A percentile compares a stretch with the other conserved stretches of the same genome.
These are phyloP conservation scores for Leucopsar rothschildi DNA, from an alignment of 2,113 vertebrate species.

Conservation along the genomic window DNA sequence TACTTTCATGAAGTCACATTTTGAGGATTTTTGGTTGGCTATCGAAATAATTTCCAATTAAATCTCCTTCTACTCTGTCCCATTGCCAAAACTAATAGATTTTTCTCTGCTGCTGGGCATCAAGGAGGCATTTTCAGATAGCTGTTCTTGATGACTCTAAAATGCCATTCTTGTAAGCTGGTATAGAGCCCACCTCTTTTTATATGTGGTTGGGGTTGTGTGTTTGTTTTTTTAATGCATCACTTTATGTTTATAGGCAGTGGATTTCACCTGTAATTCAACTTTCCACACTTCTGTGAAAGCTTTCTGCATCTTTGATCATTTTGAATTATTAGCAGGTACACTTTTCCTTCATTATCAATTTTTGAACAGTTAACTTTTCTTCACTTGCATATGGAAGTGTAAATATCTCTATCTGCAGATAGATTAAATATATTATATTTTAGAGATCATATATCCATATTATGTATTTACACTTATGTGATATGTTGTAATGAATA, in stretches of 20 bases:
- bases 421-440: background rate
- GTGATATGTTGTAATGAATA: background rate
- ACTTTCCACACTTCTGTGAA: background rate
- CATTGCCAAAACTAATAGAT: background rate
- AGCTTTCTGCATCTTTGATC: background rate
- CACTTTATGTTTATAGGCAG: background rate
- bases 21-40: background rate
- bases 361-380: background rate
- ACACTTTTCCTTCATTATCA: background rate
- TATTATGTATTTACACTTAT: background rate
- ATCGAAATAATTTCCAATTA: background rate
- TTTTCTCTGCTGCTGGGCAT: background rate
- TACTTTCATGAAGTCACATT: background rate
- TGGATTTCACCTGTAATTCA: background rate
- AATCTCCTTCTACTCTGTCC: background rate
- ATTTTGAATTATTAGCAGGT: background rate
- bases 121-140: background rate
- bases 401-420: background rate
- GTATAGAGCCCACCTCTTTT: background rate
- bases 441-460: background rate
- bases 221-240: background rate
- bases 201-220: background rate
- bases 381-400: background rate
- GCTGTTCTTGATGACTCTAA: background rate
- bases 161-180: background rate